Conservation (phyloP, 2,113 vertebrate genomes). For the Gopherus flavomarginatus region DNA sequence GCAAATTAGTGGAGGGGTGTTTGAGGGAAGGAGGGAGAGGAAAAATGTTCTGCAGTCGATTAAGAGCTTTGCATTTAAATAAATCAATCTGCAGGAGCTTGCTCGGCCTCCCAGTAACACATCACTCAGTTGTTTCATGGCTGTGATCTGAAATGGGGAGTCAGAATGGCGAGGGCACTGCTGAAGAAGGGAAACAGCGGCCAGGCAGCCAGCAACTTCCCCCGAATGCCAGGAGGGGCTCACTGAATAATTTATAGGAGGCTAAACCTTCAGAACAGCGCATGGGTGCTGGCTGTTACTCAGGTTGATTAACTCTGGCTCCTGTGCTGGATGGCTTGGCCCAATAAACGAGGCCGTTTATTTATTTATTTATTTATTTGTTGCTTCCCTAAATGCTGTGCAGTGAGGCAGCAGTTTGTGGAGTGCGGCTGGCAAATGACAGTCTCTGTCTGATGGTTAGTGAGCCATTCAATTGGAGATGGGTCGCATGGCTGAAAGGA, state of each 20-base stretch:
- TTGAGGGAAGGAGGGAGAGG: slow-evolving; percentile 21
- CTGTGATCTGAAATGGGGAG: slow-evolving; percentile 21
- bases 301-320: slow-evolving; percentile 37
- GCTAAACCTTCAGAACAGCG: slow-evolving; percentile 43
- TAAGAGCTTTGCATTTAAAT: slow-evolving; percentile 64
- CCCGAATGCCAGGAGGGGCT: slow-evolving; percentile 44
- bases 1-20: slow-evolving; percentile 30
- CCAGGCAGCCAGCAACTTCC: neutral
- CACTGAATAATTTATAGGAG: slow-evolving; percentile 68
- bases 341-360: slow-evolving; percentile 5
- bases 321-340: neutral
- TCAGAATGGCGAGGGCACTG: neutral
- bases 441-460: neutral
- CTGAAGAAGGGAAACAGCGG: slow-evolving; percentile 15
- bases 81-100: slow-evolving; percentile 61
- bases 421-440: neutral
- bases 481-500: neutral
- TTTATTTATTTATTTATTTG: slow-evolving; percentile 43
- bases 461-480: neutral
- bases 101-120: slow-evolving; percentile 6
- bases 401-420: slow-evolving; percentile 13
- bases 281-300: slow-evolving; percentile 13
- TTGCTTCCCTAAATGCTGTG: slow-evolving; percentile 21
- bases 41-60: slow-evolving; percentile 58
- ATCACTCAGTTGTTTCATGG: slow-evolving; percentile 20